Evolutionary conservation across 2,797 vertebrate genomes (phyloP).

Genomic region (Pagetopsis macropterus): DNA sequence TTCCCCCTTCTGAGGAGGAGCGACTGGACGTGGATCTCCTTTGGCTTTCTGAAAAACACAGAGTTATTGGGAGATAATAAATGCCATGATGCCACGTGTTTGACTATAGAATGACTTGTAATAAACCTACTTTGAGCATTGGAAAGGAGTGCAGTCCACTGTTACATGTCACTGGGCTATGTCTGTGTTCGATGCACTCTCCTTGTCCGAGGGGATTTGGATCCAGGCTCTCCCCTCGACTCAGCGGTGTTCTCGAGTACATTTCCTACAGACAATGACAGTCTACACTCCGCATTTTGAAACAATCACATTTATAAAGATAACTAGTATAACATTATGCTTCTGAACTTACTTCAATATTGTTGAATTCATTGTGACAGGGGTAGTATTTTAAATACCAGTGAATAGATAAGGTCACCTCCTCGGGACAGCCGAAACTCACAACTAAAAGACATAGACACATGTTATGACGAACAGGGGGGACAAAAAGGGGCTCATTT

Average conservation of each 20-base stretch:
- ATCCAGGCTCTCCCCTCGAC: slow-evolving; percentile 72
- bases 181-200: slow-evolving; percentile 83
- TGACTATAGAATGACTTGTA: background rate
- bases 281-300: slow-evolving; percentile 18
- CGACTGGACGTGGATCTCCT: slow-evolving; percentile 65
- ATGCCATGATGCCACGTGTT: background rate
- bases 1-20: background rate
- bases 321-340: background rate
- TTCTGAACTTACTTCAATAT: slow-evolving; percentile 86
- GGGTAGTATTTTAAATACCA: slow-evolving; percentile 89
- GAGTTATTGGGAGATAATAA: slow-evolving; percentile 5
- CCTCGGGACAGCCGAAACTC: slow-evolving; percentile 79
- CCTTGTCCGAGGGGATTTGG: slow-evolving; percentile 76
- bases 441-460: slow-evolving; percentile 77
- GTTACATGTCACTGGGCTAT: slow-evolving; percentile 77
- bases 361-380: slow-evolving; percentile 87
- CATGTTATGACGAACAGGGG: slow-evolving; percentile 1
- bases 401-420: slow-evolving; percentile 80
- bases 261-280: slow-evolving; percentile 78
- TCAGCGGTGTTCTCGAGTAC: slow-evolving; percentile 72
- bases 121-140: slow-evolving; percentile 81
- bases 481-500: background rate
- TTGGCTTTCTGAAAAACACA: slow-evolving; percentile 82
- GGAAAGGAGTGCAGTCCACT: slow-evolving; percentile 75
- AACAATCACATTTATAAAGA: background rate